A percentile compares a stretch with the other conserved stretches of the same genome.
These are phyloP conservation scores for Laupala kohalensis DNA, from an alignment of 1,140 invertebrate species.

Conservation along the genomic window DNA sequence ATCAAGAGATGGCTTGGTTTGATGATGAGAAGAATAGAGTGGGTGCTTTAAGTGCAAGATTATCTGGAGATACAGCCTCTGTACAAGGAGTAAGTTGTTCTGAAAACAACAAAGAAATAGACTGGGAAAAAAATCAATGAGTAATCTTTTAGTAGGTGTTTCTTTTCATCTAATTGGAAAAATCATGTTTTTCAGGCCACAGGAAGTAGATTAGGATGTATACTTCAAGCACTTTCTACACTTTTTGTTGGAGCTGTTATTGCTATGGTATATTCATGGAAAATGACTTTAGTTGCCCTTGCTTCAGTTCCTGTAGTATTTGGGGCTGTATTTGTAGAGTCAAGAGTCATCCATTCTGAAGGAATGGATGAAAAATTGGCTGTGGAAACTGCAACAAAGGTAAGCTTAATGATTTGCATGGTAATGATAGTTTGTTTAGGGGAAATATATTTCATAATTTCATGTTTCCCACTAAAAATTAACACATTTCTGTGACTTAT, in stretches of 20 bases:
- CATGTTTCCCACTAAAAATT: neutral
- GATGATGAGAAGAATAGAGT: slow-evolving; percentile 63
- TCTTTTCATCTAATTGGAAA: too few species aligned
- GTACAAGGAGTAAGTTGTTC: slow-evolving; percentile 54
- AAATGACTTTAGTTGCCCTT: slow-evolving; percentile 62
- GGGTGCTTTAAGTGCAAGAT: slow-evolving; percentile 59
- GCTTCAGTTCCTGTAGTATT: slow-evolving; percentile 68
- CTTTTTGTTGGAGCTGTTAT: slow-evolving; percentile 53
- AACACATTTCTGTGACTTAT: neutral
- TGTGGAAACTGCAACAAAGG: slow-evolving; percentile 45
- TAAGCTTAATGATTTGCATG: slow-evolving; percentile 5
- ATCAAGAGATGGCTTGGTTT: slow-evolving; percentile 71
- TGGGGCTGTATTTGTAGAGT: slow-evolving; percentile 59
- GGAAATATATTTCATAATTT: neutral
- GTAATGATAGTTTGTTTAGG: too few species aligned
- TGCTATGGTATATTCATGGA: slow-evolving; percentile 67
- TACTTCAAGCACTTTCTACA: slow-evolving; percentile 63
- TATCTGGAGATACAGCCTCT: slow-evolving; percentile 65
- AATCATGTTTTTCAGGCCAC: too few species aligned
- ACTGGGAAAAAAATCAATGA: too few species aligned
- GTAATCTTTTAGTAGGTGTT: too few species aligned
- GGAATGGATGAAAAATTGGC: slow-evolving; percentile 45
- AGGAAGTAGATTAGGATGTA: slow-evolving; percentile 60
- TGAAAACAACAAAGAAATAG: neutral
- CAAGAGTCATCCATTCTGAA: slow-evolving; percentile 49